A percentile compares a stretch with the other conserved stretches of the same genome.
Conservation (phyloP, 2,797 vertebrate genomes). For the Lateolabrax maculatus region DNA sequence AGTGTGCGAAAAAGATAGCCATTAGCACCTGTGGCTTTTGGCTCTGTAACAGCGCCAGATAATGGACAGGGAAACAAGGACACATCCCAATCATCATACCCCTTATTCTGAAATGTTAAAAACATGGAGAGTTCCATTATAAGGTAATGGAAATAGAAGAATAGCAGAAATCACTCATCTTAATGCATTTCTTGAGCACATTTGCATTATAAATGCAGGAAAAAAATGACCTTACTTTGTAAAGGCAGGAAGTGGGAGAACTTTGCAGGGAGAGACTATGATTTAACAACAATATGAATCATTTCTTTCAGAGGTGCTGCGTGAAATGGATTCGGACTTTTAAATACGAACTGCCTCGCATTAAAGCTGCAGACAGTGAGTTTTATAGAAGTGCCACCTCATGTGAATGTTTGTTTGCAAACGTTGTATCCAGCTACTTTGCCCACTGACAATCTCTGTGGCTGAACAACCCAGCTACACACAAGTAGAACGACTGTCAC, state of each 20-base stretch:
- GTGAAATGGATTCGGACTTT: slow-evolving; percentile 24
- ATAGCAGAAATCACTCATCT: slow-evolving; percentile 72
- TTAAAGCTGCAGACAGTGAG: slow-evolving; percentile 16
- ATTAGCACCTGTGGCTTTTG: slow-evolving; percentile 76
- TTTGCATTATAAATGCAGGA: slow-evolving; percentile 83
- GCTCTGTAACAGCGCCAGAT: slow-evolving; percentile 57
- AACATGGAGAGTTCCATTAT: slow-evolving; percentile 69
- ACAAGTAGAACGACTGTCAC: slow-evolving; percentile 41
- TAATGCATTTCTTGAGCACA: slow-evolving; percentile 84
- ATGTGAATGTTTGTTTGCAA: slow-evolving; percentile 42
- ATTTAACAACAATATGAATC: slow-evolving; percentile 69
- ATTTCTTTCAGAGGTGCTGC: slow-evolving; percentile 56
- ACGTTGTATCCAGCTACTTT: slow-evolving; percentile 35
- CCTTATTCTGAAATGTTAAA: slow-evolving; percentile 58
- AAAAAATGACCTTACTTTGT: slow-evolving; percentile 69
- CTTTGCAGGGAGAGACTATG: slow-evolving; percentile 38
- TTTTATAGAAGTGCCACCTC: slow-evolving; percentile 36
- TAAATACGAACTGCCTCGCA: slow-evolving; percentile 17
- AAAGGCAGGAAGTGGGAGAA: slow-evolving; percentile 54
- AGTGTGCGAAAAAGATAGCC: slow-evolving; percentile 59
- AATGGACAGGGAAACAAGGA: slow-evolving; percentile 68
- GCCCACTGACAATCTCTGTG: slow-evolving; percentile 37
- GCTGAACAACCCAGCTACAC: slow-evolving; percentile 46
- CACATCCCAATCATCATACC: slow-evolving; percentile 57
- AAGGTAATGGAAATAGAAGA: slow-evolving; percentile 68